Evolutionary conservation across 2,113 vertebrate species (phyloP), one percentile per base, ranked within the genome.

Genomic region (Clarias macrocephalus): DNA sequence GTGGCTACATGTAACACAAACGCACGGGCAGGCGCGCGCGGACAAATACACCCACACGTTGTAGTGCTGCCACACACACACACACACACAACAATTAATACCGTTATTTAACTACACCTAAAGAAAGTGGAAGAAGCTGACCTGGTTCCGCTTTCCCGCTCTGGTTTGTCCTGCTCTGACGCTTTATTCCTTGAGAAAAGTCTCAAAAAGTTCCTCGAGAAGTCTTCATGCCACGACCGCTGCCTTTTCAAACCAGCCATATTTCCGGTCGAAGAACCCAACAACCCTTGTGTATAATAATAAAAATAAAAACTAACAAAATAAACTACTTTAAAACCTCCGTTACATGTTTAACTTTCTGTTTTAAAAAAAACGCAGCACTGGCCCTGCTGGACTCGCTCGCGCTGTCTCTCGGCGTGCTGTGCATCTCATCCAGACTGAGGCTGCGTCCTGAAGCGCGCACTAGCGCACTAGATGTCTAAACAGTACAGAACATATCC

Each of bases 211-310:
- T 91, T 91, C 86, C 90, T 89, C 9, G 88, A 42, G 75, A 92
- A 87, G 81, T 91, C 91, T 86, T 92, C 91, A 73, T 91, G 90
- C 91, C 91, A 92, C 13, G 91, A 92, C 76, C 85, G 89, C 68
- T 90, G 90, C 42, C 88, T 83, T 42, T 86, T 92, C 60, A 87
- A 82, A 66, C 80, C 83, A 18, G 88, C 88, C 89, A 92, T 48
- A 48, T 91, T 52, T 57, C 59, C 80, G 23, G 25, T 16, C 19
- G 23, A 28, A 80, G 6, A 56, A 66, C 15, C 62, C 3, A 76
- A 15, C 7, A 0, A 42, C 48, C 8, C 21, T n/a, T 16, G 30
- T 23, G 12, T 81, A 37, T 62, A 37, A 81, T 80, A 62, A 81
- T 25, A 23, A 0, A 28, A 8, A 18, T 75, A 6, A 10, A 28